Percentiles rank a stretch among this genome's conserved stretches.
phyloP scores from a whole-genome alignment of 2,797 vertebrate species.

The Poeciliopsis paucimaculata region DNA sequence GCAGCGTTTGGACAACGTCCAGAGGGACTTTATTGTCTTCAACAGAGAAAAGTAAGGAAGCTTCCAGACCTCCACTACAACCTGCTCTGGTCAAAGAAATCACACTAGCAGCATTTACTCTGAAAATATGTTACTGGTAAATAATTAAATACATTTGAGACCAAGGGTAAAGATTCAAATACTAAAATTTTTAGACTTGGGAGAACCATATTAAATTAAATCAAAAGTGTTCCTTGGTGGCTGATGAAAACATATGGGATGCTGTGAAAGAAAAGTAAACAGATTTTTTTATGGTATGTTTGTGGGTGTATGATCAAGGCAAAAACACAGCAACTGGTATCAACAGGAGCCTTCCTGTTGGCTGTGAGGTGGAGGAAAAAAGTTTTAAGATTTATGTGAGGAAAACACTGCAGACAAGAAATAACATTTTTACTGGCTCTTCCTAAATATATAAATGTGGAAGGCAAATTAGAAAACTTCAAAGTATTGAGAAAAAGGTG shows the following conservation, averaged over 20 bases:
- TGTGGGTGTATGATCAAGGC: not conserved
- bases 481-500: not conserved
- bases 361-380: not conserved
- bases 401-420: not conserved
- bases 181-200: not conserved
- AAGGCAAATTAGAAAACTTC: not conserved
- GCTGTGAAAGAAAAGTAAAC: not conserved
- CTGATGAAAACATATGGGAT: not conserved
- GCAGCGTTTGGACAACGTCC: constrained; percentile 90
- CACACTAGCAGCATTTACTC: not conserved
- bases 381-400: not conserved
- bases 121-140: not conserved
- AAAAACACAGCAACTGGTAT: not conserved
- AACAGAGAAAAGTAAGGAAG: constrained; percentile 95
- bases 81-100: not conserved
- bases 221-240: not conserved
- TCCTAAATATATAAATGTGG: not conserved
- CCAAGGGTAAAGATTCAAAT: not conserved
- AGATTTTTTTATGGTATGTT: not conserved
- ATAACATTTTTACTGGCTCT: not conserved
- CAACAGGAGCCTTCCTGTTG: not conserved
- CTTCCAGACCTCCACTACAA: not conserved
- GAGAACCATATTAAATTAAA: not conserved
- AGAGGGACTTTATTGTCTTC: constrained; percentile 96
- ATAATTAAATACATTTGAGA: not conserved